Evolutionary conservation across 2,888 invertebrate genomes (phyloP).

Genomic region (Lymantria monacha): DNA sequence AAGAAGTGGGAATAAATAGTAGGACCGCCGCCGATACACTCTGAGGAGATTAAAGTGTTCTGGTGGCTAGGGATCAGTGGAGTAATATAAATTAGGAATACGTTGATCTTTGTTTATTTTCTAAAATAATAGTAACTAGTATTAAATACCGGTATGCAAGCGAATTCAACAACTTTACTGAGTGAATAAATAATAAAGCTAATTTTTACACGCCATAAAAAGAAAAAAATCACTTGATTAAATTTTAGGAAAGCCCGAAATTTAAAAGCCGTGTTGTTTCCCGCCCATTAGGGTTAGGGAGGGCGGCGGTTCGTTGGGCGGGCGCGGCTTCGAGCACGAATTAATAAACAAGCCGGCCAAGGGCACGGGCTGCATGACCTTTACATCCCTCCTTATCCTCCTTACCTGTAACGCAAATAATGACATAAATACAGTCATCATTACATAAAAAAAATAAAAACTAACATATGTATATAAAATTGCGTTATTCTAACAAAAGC

Average conservation of each 20-base stretch:
- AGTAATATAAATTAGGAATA: conserved; percentile 68
- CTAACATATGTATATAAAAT: neutral
- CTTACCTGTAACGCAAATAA: conserved; percentile 44
- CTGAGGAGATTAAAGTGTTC: conserved; percentile 77
- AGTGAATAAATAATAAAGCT: conserved; percentile 47
- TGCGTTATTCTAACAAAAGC: neutral
- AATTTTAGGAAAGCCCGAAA: conserved; percentile 62
- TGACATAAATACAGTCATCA: conserved; percentile 6
- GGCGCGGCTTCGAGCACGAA: conserved; percentile 65
- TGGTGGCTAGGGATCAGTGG: conserved; percentile 48
- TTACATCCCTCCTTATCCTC: conserved; percentile 56
- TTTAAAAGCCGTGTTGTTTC: conserved; percentile 73
- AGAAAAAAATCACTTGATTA: conserved; percentile 61
- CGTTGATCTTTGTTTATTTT: conserved; percentile 47
- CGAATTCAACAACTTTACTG: conserved; percentile 19
- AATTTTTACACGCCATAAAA: conserved; percentile 54
- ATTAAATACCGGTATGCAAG: conserved; percentile 14
- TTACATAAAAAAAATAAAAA: conserved; percentile 2
- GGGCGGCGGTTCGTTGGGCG: conserved; percentile 53
- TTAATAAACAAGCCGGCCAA: conserved; percentile 78
- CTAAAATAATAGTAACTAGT: conserved; percentile 27
- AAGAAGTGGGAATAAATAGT: conserved; percentile 78
- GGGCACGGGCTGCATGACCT: conserved; percentile 64
- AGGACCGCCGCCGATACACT: conserved; percentile 72
- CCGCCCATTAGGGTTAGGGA: conserved; percentile 70